Conservation (phyloP, 2,888 invertebrate species). For the Parnassius orleans region DNA sequence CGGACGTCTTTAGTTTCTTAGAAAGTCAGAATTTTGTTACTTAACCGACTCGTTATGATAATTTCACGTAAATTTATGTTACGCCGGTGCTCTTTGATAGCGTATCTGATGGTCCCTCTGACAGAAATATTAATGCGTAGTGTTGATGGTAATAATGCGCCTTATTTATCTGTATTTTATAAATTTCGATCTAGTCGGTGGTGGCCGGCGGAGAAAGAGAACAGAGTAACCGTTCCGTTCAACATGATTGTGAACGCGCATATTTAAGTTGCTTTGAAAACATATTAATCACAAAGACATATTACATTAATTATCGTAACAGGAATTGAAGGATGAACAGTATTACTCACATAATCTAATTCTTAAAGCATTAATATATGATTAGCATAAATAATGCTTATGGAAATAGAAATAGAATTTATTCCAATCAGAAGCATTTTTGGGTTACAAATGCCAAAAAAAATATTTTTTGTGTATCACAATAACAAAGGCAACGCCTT, state of each 20-base stretch:
- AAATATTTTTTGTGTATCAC: no score
- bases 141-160: constrained; percentile 39
- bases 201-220: constrained; percentile 17
- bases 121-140: constrained; percentile 38
- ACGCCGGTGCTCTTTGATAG: constrained; percentile 56
- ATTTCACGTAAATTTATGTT: constrained; percentile 72
- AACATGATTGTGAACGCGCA: constrained; percentile 6
- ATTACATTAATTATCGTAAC: constrained; percentile 15
- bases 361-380: background rate
- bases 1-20: constrained; percentile 69
- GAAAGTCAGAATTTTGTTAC: constrained; percentile 68
- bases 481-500: no score
- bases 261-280: constrained; percentile 16
- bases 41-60: constrained; percentile 74
- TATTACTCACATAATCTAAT: constrained; percentile 10
- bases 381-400: no score
- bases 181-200: constrained; percentile 27
- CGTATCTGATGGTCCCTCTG: constrained; percentile 37
- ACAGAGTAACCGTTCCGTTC: constrained; percentile 15
- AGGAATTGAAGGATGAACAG: constrained; percentile 10
- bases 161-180: constrained; percentile 35
- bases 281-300: background rate
- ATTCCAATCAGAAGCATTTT: no score
- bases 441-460: no score
- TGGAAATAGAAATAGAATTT: no score